Base-by-base conservation (phyloP, 2,888 invertebrate species). In the Epinotia nisella region DNA sequence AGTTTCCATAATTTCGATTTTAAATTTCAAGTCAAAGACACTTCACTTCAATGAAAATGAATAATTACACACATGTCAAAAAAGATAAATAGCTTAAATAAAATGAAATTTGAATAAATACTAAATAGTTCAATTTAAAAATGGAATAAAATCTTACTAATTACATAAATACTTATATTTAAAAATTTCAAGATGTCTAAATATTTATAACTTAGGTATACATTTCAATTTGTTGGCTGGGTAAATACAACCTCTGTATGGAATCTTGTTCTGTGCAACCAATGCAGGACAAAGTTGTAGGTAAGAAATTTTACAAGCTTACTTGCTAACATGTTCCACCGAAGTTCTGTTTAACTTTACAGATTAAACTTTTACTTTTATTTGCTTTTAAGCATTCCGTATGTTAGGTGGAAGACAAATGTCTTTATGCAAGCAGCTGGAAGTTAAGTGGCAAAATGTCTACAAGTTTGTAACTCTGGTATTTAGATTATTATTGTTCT, bases 281-380 rank as follows among this genome's bases (percentile, higher is more conserved):
- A 62, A 64, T 35, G 39, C 13, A 45, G 29, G n/a, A 19, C 58
- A 15, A 60, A 55, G 45, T 66, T 61, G n/a, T 19, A n/a, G n/a
- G n/a, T n/a, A 45, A 60, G 41, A 29, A 66, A 66, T 60, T 66
- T 66, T 45, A 61, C 66, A 66, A 35, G 60, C 60, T 53, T 65
- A 65, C 51, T 66, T 61, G n/a, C 64, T 21, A 64, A 61, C 71
- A 21, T 60, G 60, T 60, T 61, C 19, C 49, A 24, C 39, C 2
- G 3, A 35, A 66, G n/a, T 61, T 49, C 2, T 51, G 64, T 55
- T 29, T 60, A 60, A 60, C 71, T 71, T 60, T 17, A 19, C 41
- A 59, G 39, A 53, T 71, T 64, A 45, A 66, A 29, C 41, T 59
- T 66, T 41, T 53, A 29, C 51, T 59, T 66, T 41, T 53, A 65